Evolutionary conservation across 2,888 invertebrate genomes (phyloP).

Genomic region (Sphaerophoria taeniata): DNA sequence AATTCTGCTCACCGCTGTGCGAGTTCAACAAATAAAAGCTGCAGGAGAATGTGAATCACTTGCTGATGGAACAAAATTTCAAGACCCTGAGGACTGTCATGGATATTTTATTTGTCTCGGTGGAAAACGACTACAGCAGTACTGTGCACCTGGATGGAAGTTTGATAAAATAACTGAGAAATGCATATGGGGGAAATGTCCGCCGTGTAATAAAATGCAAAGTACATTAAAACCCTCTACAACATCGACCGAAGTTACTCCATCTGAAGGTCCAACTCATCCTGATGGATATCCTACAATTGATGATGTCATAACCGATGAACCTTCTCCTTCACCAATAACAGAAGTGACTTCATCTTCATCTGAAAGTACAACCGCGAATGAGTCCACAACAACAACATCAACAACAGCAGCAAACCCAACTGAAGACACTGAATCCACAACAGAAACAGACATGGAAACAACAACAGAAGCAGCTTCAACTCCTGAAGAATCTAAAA

Average conservation of each 20-base stretch:
- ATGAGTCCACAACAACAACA: background rate
- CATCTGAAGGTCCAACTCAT: no score
- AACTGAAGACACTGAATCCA: background rate
- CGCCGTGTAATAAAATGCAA: conserved; percentile 42
- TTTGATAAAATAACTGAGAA: conserved; percentile 38
- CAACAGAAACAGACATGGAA: no score
- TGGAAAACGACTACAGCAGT: conserved; percentile 46
- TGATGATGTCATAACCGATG: no score
- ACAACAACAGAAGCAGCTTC: background rate
- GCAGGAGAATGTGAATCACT: background rate
- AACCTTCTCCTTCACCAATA: no score
- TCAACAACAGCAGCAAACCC: background rate
- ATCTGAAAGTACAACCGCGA: no score
- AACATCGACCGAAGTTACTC: background rate
- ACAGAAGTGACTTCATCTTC: no score
- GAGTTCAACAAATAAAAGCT: background rate
- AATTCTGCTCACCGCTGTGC: background rate
- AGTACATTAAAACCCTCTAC: background rate
- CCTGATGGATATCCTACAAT: no score
- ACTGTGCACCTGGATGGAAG: conserved; percentile 63
- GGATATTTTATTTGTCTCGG: conserved; percentile 73
- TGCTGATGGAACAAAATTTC: conserved; percentile 45
- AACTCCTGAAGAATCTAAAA: no score
- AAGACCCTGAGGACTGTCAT: conserved; percentile 70
- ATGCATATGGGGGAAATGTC: conserved; percentile 72